These are phyloP conservation scores for Anthoscopus minutus DNA, from an alignment of 2,113 vertebrate genomes.

Conservation along the genomic window DNA sequence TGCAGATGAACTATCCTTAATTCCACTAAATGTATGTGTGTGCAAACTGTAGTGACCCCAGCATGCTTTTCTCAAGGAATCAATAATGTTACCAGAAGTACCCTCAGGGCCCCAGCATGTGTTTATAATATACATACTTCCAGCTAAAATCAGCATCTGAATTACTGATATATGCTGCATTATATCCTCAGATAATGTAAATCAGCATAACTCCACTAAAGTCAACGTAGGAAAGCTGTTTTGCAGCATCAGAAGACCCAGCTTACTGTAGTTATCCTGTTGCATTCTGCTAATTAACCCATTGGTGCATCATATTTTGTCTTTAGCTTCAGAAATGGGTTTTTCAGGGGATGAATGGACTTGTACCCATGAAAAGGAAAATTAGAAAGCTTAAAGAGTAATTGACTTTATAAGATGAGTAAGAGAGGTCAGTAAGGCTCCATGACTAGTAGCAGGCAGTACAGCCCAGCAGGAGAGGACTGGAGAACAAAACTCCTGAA, in stretches of 20 bases:
- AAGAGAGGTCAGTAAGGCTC: not conserved
- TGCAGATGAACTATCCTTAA: not conserved
- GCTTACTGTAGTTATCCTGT: not conserved
- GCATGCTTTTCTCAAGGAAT: not conserved
- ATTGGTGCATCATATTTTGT: not conserved
- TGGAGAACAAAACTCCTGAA: not conserved
- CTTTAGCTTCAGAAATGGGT: not conserved
- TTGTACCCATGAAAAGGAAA: not conserved
- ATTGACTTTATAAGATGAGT: not conserved
- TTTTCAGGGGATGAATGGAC: not conserved
- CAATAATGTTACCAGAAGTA: slow-evolving; percentile 10
- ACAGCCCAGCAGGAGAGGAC: not conserved
- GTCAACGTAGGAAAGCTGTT: not conserved
- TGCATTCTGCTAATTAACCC: not conserved
- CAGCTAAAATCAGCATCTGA: slow-evolving; percentile 31
- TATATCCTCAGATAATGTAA: slow-evolving; percentile 21
- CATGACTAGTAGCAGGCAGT: not conserved
- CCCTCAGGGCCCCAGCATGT: slow-evolving; percentile 23
- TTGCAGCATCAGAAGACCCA: not conserved
- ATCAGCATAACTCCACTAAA: not conserved
- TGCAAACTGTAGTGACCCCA: not conserved
- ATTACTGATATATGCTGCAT: slow-evolving; percentile 15
- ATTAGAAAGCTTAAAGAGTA: not conserved
- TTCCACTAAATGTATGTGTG: not conserved
- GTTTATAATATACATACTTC: slow-evolving; percentile 35